These are phyloP conservation scores for Phrynocephalus vlangalii DNA, from an alignment of 2,797 vertebrate genomes.

Conservation along the genomic window DNA sequence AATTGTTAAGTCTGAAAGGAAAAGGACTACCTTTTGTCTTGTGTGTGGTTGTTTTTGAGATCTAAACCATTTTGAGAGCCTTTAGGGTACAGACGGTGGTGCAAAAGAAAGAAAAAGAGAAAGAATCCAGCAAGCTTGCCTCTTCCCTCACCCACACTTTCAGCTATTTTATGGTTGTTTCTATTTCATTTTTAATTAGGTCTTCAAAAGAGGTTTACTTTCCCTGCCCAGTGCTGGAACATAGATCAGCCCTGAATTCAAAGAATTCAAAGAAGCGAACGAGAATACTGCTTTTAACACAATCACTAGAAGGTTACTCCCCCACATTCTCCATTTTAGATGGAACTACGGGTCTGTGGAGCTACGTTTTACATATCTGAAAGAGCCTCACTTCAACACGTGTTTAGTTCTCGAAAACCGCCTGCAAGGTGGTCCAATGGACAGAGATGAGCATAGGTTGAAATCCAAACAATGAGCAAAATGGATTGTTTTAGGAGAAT, in stretches of 20 bases:
- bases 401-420: no score
- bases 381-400: no score
- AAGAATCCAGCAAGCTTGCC: no score
- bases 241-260: neutral
- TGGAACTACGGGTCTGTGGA: neutral
- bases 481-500: neutral
- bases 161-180: neutral
- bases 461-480: neutral
- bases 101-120: neutral
- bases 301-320: neutral
- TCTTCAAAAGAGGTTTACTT: neutral
- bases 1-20: neutral
- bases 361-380: no score
- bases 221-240: neutral
- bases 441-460: neutral
- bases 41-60: neutral
- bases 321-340: neutral
- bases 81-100: neutral
- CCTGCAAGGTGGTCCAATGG: neutral
- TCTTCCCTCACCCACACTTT: neutral
- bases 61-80: neutral
- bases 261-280: neutral
- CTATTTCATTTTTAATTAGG: neutral
- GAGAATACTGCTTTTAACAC: neutral
- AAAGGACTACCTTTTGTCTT: neutral